Base-by-base conservation (phyloP, 2,113 vertebrate species). In the Cyrtonyx montezumae region DNA sequence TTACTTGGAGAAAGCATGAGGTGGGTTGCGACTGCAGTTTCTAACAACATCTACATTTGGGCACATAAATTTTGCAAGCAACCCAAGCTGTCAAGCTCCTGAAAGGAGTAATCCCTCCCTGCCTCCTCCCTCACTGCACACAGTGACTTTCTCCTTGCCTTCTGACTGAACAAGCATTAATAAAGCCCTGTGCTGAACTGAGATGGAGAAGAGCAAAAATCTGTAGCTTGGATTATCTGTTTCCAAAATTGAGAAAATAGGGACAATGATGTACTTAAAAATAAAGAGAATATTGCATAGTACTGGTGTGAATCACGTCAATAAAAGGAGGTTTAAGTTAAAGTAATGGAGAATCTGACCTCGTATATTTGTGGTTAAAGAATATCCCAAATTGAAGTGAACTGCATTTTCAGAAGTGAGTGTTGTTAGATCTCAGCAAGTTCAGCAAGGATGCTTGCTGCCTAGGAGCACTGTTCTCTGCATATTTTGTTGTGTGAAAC, bases 331-430 rank as follows among this genome's bases (percentile, higher is more conserved):
- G 40, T 53, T 53, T 68, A 58, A 63, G 32, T 81, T 90, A 89
- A 91, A 95, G 84, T 79, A 82, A 92, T 93, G 92, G 95, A 95
- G 96, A 95, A 96, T 95, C 88, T 82, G 79, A 75, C 11, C 6
- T 34, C 40, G 28, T 10, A 32, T 34, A 17, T 62, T 30, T 77
- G 36, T 40, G 32, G 16, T 32, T n/a, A 42, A 78, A 92, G 5
- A 10, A 8, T 37, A 25, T 61, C 23, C 30, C 12, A 75, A 61
- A 68, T 84, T 18, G 36, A 23, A 42, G 30, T 81, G 30, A 56
- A 36, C 16, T 7, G 8, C 32, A 23, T 77, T 25, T 62, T 81
- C 75, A 79, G n/a, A 13, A 13, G 1, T n/a, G 40, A 58, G 23
- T 15, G 48, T 11, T 3, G 1, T 20, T 68, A n/a, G 11, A 16